Evolutionary conservation across 1,140 invertebrate species (phyloP), one percentile per base, ranked within the genome.

Genomic region (Lysiphlebus fabarum): DNA sequence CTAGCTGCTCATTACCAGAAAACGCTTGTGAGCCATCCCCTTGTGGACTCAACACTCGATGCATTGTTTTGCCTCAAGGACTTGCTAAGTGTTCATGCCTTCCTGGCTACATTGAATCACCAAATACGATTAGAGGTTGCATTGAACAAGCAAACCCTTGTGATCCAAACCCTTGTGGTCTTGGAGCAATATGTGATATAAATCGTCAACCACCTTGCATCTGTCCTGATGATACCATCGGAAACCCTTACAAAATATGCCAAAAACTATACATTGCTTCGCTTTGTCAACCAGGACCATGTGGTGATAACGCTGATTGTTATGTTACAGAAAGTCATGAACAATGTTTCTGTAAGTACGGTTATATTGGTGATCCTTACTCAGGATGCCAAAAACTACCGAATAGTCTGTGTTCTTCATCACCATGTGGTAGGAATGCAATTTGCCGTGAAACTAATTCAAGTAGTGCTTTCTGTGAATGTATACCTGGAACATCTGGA

Each of bases 11-110:
- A 50, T 67, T 89, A 60, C 88, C 89, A 55, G 79, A 77, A 50
- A 90, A 90, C 69, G 90, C 91, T 1, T 95, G 92, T 67, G 85
- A 88, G 61, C 88, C 90, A 12, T 92, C 89, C 40, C 91, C 91
- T 1, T 95, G 92, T 72, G 92, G 92, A 9, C 90, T 89, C 5
- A 94, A 94, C 67, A 94, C 92, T 4, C 87, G 92, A 68, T 95
- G 92, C 69, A 83, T 88, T 1, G 79, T 92, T 14, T 72, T 91
- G 10, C 79, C 82, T n/a, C 92, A 92, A 69, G 91, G 91, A 42
- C 90, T 91, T 69, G 86, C 91, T 0, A 92, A 93, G 74, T 95
- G 92, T 71, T 92, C 90, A 2, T 95, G 92, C 69, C 79, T 92
- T 56, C 81, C 86, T 58, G 90, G 90, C 14, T 93, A 85, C 70